Conservation (phyloP, 2,888 invertebrate genomes). For the Lingula anatina region DNA sequence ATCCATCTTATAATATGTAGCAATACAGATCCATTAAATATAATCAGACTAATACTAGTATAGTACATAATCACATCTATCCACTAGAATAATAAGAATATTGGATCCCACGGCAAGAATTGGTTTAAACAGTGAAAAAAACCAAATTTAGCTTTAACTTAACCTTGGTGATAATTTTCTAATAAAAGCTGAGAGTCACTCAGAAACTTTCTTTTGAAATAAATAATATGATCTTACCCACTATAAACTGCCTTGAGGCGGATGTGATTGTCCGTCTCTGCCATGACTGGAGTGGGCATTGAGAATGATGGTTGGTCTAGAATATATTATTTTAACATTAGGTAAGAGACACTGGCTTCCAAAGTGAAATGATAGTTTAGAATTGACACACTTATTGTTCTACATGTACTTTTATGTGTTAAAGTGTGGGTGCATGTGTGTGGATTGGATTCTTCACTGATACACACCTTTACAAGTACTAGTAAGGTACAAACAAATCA, state of each 20-base stretch:
- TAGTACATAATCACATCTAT: too few species aligned
- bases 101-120: too few species aligned
- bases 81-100: too few species aligned
- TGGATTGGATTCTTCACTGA: background rate
- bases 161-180: too few species aligned
- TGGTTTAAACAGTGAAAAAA: too few species aligned
- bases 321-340: background rate
- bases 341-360: background rate
- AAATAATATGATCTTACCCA: too few species aligned
- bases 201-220: too few species aligned
- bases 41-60: too few species aligned
- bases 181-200: too few species aligned
- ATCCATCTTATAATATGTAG: too few species aligned
- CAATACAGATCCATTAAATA: too few species aligned
- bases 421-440: background rate
- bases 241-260: slow-evolving; percentile 43
- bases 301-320: background rate
- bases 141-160: too few species aligned
- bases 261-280: slow-evolving; percentile 20
- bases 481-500: background rate
- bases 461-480: background rate
- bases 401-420: background rate
- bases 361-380: background rate
- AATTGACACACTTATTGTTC: background rate
- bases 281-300: background rate